Evolutionary conservation across 2,113 vertebrate genomes (phyloP).

Genomic region (Pseudolaguvia tuberculata): DNA sequence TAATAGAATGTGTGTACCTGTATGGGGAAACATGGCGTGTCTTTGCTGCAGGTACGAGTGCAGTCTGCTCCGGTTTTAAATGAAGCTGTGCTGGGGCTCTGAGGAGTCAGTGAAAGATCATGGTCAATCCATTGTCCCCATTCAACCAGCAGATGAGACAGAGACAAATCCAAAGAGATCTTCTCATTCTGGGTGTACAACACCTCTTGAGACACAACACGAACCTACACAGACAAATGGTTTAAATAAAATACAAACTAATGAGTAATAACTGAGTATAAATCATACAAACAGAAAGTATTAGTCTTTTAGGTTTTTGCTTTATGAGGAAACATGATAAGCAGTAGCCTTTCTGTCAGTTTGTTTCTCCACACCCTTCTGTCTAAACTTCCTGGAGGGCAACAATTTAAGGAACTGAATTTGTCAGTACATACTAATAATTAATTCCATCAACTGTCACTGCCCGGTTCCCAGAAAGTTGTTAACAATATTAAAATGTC

Average conservation of each 20-base stretch:
- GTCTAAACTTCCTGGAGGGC: no score
- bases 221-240: constrained; percentile 56
- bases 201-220: constrained; percentile 69
- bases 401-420: no score
- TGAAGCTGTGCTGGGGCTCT: constrained; percentile 67
- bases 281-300: neutral
- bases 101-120: constrained; percentile 70
- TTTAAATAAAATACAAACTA: neutral
- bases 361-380: no score
- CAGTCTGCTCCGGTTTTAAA: constrained; percentile 70
- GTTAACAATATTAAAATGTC: neutral
- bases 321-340: no score
- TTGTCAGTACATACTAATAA: no score
- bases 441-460: neutral
- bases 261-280: neutral
- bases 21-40: constrained; percentile 73
- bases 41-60: constrained; percentile 63
- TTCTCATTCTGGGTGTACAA: constrained; percentile 70
- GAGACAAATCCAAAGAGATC: constrained; percentile 66
- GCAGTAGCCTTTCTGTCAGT: no score
- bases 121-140: constrained; percentile 80
- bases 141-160: constrained; percentile 73
- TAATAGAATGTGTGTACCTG: constrained; percentile 54
- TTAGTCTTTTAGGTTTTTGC: no score
- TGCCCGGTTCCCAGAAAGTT: neutral